Percentiles rank a stretch among this genome's conserved stretches.
Evolutionary conservation across 2,888 invertebrate species (phyloP).

Genomic region (Brachypalpus laphriformis): DNA sequence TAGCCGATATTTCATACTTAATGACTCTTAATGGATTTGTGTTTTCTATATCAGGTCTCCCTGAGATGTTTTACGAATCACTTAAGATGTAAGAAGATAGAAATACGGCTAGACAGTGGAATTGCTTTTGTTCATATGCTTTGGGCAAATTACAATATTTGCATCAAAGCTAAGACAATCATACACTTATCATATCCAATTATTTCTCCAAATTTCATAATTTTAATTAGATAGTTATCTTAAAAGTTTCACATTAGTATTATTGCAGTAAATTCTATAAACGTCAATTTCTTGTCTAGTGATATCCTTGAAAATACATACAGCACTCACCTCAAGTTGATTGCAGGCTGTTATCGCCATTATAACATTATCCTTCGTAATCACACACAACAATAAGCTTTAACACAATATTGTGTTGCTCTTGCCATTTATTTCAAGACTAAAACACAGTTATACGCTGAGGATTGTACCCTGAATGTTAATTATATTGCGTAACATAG

Average conservation of each 20-base stretch:
- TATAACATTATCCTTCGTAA: background rate
- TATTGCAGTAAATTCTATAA: background rate
- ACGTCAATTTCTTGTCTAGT: background rate
- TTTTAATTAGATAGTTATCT: background rate
- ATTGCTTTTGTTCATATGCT: background rate
- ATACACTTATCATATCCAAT: too few species aligned
- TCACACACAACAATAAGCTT: constrained; percentile 12
- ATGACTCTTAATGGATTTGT: background rate
- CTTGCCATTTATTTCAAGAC: constrained; percentile 3
- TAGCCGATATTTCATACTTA: background rate
- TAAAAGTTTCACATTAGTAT: background rate
- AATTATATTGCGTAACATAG: background rate
- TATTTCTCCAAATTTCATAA: too few species aligned
- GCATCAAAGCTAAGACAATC: too few species aligned
- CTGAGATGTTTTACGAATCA: background rate
- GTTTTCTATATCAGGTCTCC: background rate
- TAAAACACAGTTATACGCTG: background rate
- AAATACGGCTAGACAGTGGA: background rate
- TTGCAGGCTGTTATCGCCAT: constrained; percentile 2
- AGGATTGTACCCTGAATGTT: constrained; percentile 11
- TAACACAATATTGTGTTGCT: background rate
- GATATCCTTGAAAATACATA: background rate
- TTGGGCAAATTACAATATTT: too few species aligned
- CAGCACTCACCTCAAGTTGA: background rate
- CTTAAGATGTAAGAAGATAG: background rate